Evolutionary conservation across 2,888 invertebrate species (phyloP), one percentile per base, ranked within the genome.

Genomic region (Dynastes hyllus): DNA sequence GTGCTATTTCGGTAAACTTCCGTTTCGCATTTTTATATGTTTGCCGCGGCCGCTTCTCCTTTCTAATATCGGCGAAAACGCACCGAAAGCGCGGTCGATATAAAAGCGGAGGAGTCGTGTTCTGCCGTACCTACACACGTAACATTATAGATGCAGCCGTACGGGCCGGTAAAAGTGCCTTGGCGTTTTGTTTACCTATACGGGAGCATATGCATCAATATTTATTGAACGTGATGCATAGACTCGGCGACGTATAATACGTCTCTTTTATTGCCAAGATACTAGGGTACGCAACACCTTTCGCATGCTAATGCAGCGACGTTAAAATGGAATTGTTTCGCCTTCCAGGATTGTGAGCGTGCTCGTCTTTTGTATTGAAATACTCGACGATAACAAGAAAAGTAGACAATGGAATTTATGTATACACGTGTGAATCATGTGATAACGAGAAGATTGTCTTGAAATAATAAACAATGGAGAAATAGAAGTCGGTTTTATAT

Each of bases 1-100:
- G 71, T 71, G 71, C 71, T 71, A 71, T 71, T 71, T 71, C 37
- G 55, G 71, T 71, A 37, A 71, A 53, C 71, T 71, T 71, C 71
- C 67, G 67, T 67, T 67, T 50, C 67, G 67, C 67, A 67, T 67
- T 67, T 67, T 67, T 67, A 45, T 67, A 37, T 40, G 32, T 37
- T 65, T 22, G 22, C 63, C 50, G 45, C 67, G 22, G n/a, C 50
- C 45, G 45, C 67, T 50, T 9, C 27, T 27, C 32, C 9, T 63
- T 32, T 32, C 45, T 67, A 16, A 67, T 67, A 67, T 67, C 67
- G 45, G 67, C 50, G 67, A 50, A 67, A 67, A 67, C 22, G 22
- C 45, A 40, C 32, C 16, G 32, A 37, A 37, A 37, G 32, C 32
- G 16, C 45, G 67, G 45, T 67, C 67, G 67, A 67, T 67, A 67